These are phyloP conservation scores for Maccullochella peelii DNA, from an alignment of 2,113 vertebrate species.

Conservation along the genomic window DNA sequence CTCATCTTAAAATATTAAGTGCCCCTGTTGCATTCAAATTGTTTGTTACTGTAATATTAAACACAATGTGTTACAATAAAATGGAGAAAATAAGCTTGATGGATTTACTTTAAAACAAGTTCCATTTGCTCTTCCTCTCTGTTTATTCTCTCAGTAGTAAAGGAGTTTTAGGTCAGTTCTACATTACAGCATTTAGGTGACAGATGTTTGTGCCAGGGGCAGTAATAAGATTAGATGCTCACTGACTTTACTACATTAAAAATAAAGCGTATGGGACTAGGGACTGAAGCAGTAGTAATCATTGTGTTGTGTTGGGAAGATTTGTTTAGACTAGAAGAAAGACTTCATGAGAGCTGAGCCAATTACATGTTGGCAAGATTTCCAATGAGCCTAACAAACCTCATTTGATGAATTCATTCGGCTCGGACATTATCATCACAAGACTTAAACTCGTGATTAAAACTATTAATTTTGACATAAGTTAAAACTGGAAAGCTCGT, in stretches of 20 bases:
- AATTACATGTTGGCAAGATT: neutral
- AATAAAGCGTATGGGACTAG: neutral
- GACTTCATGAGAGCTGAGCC: neutral
- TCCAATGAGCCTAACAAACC: constrained; percentile 1
- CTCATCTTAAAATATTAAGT: constrained; percentile 25
- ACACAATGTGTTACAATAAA: neutral
- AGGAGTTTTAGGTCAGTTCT: neutral
- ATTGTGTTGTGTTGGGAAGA: neutral
- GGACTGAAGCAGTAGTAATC: neutral
- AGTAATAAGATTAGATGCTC: neutral
- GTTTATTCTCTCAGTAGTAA: neutral
- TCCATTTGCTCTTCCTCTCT: neutral
- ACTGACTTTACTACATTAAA: neutral
- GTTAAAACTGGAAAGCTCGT: neutral
- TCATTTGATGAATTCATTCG: neutral
- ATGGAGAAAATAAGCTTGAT: constrained; percentile 14
- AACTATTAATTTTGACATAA: constrained; percentile 1
- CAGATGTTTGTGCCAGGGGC: neutral
- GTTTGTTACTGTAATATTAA: constrained; percentile 15
- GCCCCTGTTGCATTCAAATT: constrained; percentile 19
- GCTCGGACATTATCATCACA: neutral
- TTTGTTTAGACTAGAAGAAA: neutral
- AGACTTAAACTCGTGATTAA: constrained; percentile 2
- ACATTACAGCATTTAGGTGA: neutral
- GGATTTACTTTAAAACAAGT: constrained; percentile 20